phyloP scores from a whole-genome alignment of 2,113 vertebrate genomes.

The Carlito syrichta region DNA sequence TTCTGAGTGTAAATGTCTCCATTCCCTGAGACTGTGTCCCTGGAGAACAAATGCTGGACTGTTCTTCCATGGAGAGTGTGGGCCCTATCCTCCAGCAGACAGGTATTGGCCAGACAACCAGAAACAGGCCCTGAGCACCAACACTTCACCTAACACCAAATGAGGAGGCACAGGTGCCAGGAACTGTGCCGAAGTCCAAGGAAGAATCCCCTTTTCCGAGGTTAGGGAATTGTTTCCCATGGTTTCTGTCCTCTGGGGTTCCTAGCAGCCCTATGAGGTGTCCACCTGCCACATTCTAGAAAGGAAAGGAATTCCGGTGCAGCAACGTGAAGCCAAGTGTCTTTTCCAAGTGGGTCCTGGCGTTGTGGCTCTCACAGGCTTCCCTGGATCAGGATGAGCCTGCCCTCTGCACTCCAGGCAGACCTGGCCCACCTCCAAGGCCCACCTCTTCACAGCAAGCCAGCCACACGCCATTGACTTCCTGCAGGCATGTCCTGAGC shows the following conservation, averaged over 20 bases:
- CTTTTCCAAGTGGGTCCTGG: neutral
- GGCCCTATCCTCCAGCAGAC: neutral
- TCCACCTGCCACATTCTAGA: neutral
- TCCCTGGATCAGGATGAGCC: neutral
- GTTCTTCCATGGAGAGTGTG: neutral
- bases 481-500: neutral
- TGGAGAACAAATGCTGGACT: neutral
- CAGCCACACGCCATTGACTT: neutral
- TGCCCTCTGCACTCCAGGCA: fast-evolving
- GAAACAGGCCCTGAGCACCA: neutral
- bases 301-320: neutral
- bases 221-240: neutral
- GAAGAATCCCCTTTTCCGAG: neutral
- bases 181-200: neutral
- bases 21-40: neutral
- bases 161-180: neutral
- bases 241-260: neutral
- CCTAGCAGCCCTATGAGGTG: neutral
- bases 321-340: neutral
- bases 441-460: neutral
- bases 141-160: neutral
- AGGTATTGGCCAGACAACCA: too few relatives aligned
- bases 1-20: neutral
- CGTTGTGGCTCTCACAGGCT: neutral
- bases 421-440: neutral